phyloP scores from a whole-genome alignment of 2,888 invertebrate species.

The Oeneis ivallda region DNA sequence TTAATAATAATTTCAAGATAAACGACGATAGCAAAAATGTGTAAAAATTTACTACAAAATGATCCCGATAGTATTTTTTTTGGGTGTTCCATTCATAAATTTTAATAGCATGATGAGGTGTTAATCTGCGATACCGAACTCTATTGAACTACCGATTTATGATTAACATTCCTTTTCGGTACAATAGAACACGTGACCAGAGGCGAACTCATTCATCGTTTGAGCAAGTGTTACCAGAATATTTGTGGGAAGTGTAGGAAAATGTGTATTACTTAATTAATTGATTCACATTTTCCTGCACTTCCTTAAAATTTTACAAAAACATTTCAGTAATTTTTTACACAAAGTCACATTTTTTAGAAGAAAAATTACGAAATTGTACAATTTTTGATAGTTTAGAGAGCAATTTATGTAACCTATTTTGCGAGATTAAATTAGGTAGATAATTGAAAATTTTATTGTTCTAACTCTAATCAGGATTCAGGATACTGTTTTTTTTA shows the following conservation, averaged over 20 bases:
- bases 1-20: conserved; percentile 32
- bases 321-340: background rate
- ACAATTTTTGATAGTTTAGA: background rate
- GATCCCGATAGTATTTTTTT: conserved; percentile 63
- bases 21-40: conserved; percentile 43
- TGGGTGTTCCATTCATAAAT: conserved; percentile 69
- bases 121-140: conserved; percentile 60
- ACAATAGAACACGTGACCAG: conserved; percentile 73
- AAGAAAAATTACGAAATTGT: background rate
- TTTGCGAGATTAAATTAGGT: no score
- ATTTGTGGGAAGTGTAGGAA: no score
- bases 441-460: no score
- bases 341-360: background rate
- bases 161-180: conserved; percentile 66
- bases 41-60: conserved; percentile 53
- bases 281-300: no score
- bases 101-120: conserved; percentile 60
- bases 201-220: conserved; percentile 68
- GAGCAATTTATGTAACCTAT: background rate
- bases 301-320: background rate
- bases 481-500: no score
- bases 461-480: no score
- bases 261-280: no score
- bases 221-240: conserved; percentile 41
- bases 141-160: conserved; percentile 73